Evolutionary conservation across 2,113 vertebrate species (phyloP).

Genomic region (Catagonus wagneri): DNA sequence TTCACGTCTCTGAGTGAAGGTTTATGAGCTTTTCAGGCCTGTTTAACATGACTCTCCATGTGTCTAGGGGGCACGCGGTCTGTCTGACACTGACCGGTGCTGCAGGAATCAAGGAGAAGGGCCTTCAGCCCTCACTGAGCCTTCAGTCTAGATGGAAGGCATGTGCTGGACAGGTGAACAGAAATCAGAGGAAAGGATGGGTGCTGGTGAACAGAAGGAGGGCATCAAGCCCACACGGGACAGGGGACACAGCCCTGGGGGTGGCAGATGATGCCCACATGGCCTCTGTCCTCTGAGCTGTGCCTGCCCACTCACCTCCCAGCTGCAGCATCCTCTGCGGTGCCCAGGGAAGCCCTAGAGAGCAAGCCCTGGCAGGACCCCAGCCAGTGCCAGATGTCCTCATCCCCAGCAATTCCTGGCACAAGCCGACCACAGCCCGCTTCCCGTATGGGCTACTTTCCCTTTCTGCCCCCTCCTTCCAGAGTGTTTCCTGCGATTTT

Average conservation of each 20-base stretch:
- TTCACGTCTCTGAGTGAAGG: background rate
- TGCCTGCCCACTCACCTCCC: background rate
- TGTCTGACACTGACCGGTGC: background rate
- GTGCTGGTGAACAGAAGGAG: background rate
- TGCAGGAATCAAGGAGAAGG: background rate
- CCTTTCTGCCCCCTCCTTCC: background rate
- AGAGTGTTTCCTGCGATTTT: background rate
- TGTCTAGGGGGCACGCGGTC: background rate
- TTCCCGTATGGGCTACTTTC: background rate
- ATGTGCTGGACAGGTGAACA: background rate
- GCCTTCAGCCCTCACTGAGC: fast-evolving
- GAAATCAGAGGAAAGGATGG: background rate
- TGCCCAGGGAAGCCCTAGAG: background rate
- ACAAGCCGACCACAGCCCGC: background rate
- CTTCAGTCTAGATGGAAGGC: background rate
- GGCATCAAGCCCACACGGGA: background rate
- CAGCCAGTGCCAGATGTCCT: no score
- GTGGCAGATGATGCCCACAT: fast-evolving
- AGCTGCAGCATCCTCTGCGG: background rate
- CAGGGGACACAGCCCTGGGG: no score
- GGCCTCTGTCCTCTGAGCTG: background rate
- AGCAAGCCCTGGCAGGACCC: background rate
- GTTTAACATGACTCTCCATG: background rate
- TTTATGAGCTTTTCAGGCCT: background rate
- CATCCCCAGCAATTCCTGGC: background rate